phyloP scores from a whole-genome alignment of 2,113 vertebrate genomes.

The Trichomycterus rosablanca region DNA sequence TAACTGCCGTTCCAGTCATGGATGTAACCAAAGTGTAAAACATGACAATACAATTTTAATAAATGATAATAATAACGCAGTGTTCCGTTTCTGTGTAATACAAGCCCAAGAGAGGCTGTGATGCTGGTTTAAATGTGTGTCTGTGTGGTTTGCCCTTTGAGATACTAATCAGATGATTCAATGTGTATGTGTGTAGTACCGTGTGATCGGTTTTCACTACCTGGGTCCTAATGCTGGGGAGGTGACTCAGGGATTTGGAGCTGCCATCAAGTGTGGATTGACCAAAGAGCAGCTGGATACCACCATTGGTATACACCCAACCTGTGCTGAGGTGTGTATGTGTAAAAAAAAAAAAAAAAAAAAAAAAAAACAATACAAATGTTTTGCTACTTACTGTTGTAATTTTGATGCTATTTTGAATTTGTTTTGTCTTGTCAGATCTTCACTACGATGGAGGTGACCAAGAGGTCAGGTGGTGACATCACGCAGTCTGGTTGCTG shows the following conservation, averaged over 20 bases:
- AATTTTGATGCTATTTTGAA: not conserved
- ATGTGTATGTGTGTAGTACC: constrained; percentile 66
- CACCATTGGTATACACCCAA: constrained; percentile 95
- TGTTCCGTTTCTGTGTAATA: too few species aligned
- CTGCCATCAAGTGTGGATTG: constrained; percentile 88
- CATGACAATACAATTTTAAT: too few species aligned
- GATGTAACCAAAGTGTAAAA: too few species aligned
- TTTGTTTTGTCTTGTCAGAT: constrained; percentile 68
- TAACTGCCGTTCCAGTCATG: too few species aligned
- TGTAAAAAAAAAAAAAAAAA: not conserved
- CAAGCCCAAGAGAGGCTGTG: too few species aligned
- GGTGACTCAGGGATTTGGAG: constrained; percentile 89
- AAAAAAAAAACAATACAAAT: not conserved
- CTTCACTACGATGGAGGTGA: constrained; percentile 86
- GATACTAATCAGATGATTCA: too few species aligned
- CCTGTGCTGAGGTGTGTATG: constrained; percentile 83
- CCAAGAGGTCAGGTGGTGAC: constrained; percentile 82
- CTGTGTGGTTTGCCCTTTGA: too few species aligned
- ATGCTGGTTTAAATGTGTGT: too few species aligned
- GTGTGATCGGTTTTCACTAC: constrained; percentile 89
- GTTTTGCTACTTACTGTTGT: not conserved
- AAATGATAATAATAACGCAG: too few species aligned
- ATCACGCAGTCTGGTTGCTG: constrained; percentile 85
- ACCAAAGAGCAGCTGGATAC: constrained; percentile 84
- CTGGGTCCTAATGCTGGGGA: constrained; percentile 94